Evolutionary conservation across 2,797 vertebrate species (phyloP).

Genomic region (Periophthalmus magnuspinnatus): DNA sequence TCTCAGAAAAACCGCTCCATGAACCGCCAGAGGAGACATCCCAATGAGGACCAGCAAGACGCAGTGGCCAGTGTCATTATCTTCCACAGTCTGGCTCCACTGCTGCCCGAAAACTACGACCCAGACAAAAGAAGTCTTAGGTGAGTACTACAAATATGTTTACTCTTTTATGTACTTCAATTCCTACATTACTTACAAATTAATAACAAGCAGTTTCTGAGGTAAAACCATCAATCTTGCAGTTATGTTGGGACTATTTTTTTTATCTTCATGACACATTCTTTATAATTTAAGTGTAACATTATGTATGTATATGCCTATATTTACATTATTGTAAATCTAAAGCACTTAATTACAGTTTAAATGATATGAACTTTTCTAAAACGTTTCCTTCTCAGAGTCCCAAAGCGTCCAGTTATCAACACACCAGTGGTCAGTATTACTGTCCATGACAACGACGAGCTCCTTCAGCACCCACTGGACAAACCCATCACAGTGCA

Average conservation of each 20-base stretch:
- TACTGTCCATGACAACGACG: conserved; percentile 84
- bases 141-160: conserved; percentile 56
- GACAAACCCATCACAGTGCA: conserved; percentile 91
- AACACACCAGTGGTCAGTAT: conserved; percentile 94
- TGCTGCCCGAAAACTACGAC: conserved; percentile 90
- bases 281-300: too few species aligned
- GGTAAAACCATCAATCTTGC: too few species aligned
- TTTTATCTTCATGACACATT: too few species aligned
- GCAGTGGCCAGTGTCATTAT: conserved; percentile 92
- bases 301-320: too few species aligned
- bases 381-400: conserved; percentile 65
- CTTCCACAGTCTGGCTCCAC: conserved; percentile 88
- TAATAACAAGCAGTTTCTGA: too few species aligned
- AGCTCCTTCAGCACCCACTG: conserved; percentile 75
- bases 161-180: too few species aligned
- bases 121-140: conserved; percentile 92
- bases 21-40: conserved; percentile 81
- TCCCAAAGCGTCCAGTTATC: conserved; percentile 93
- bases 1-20: conserved; percentile 63
- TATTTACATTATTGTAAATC: background rate
- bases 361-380: background rate
- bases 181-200: too few species aligned
- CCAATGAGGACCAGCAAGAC: conserved; percentile 78
- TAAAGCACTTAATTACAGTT: background rate
- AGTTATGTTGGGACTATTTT: too few species aligned